Evolutionary conservation across 2,888 invertebrate genomes (phyloP), one percentile per base, ranked within the genome.

Genomic region (Lymantria dispar): DNA sequence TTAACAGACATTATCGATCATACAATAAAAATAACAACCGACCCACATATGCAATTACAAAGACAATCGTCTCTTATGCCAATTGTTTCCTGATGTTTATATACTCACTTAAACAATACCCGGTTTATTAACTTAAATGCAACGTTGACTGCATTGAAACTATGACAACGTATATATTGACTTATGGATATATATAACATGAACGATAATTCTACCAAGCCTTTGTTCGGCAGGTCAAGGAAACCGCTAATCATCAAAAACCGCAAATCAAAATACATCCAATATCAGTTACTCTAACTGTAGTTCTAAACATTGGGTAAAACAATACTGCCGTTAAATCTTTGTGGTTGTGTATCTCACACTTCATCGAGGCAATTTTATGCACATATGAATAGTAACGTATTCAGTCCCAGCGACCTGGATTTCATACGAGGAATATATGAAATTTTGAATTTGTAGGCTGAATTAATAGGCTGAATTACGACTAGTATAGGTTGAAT

Each of bases 361-460:
- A 70, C 60, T 71, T 59, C 64, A 73, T 72, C 68, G 66, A 65
- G 63, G 61, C 52, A 58, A 60, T 58, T 60, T 72, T 66, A 71
- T 10, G 33, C 33, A 33, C 8, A 33, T 67, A 68, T 68, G 69
- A 66, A 38, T 38, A 38, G 12, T 7, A 2, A 38, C 38, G 65
- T 68, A 72, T 71, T 70, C 68, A 67, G 72, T 70, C 61, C 73
- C 72, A 70, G 64, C 80, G 78, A 72, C 80, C 78, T 73, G 74
- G 72, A 76, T 83, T 76, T 64, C 68, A 68, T 72, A 72, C 68
- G 62, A 71, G 70, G 79, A 80, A 81, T 78, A 76, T 73, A 75
- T 76, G n/a, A n/a, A n/a, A n/a, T n/a, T n/a, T n/a, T n/a, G n/a
- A n/a, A n/a, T n/a, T n/a, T n/a, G 78, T 22, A 5, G 3, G 22